Base-by-base conservation (phyloP, 2,888 invertebrate species). In the Adineta ricciae region DNA sequence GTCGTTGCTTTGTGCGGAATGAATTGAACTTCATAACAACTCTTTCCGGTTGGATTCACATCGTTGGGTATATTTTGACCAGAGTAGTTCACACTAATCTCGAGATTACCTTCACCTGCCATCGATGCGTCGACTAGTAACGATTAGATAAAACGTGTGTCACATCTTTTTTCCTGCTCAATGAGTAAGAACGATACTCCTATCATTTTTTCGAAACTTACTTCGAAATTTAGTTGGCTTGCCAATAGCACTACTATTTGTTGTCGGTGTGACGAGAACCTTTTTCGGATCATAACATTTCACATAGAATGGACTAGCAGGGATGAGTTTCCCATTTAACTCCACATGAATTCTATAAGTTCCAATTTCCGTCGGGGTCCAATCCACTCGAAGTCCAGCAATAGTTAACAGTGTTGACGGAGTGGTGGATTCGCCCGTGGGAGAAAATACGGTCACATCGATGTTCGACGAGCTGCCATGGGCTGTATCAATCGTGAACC, bases 171-270 rank as follows among this genome's bases (percentile, higher is more conserved):
- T 78, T 83, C 14, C 16, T 21, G 64, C 11, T n/a, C 8, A 56
- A 27, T 27, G n/a, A n/a, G 82, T 24, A 32, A n/a, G n/a, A n/a
- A n/a, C n/a, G n/a, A n/a, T n/a, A n/a, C n/a, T n/a, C n/a, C n/a
- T n/a, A 83, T 11, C 9, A 50, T 50, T 16, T 16, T 50, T 14
- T 50, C 2, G n/a, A 73, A 87, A 90, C 92, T 92, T 94, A 92
- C 97, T 97, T 88, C 95, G 95, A 89, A 97, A 97, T 86, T 95
- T 96, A 8, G 96, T 95, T 14, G 96, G 95, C 90, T 95, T 95
- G 27, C 96, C 96, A 38, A 97, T 95, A 54, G 94, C 93, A 72
- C 89, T 89, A 1, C 94, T 94, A 24, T 94, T 94, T 87, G 97
- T 96, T 88, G 97, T 96, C 41, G 0, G n/a, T 78, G 96, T 95